Conservation (phyloP, 2,113 vertebrate genomes). For the Hypomesus transpacificus region DNA sequence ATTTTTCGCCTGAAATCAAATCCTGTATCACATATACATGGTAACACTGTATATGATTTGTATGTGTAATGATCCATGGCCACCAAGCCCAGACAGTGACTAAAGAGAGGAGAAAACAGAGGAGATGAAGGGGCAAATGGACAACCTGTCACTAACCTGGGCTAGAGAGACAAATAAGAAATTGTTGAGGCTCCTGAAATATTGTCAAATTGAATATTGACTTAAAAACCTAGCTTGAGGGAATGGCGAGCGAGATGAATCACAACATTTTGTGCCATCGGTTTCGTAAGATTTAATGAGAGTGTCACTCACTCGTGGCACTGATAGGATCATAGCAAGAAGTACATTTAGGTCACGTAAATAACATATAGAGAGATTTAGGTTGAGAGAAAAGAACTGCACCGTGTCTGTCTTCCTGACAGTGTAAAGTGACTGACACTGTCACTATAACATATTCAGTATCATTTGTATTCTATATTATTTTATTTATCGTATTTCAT, state of each 20-base stretch:
- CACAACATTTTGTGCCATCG: constrained; percentile 11
- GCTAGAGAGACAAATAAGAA: constrained; percentile 35
- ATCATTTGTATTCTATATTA: too few species aligned
- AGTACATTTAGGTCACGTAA: neutral
- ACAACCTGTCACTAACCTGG: constrained; percentile 25
- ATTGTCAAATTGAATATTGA: constrained; percentile 31
- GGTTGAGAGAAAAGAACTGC: neutral
- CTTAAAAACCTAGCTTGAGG: constrained; percentile 16
- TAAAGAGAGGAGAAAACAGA: constrained; percentile 1
- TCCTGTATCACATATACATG: neutral
- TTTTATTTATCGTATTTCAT: too few species aligned
- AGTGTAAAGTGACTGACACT: too few species aligned
- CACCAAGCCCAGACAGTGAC: constrained; percentile 3
- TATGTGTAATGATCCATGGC: neutral
- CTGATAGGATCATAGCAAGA: neutral
- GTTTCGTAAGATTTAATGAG: constrained; percentile 28
- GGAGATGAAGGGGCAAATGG: constrained; percentile 13
- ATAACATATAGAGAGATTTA: neutral
- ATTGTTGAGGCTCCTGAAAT: constrained; percentile 26
- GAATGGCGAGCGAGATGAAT: neutral
- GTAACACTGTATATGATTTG: constrained; percentile 8
- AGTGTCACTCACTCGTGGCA: constrained; percentile 7
- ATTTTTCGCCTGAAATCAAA: too few species aligned
- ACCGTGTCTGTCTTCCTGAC: too few species aligned
- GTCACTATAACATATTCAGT: too few species aligned